phyloP scores from a whole-genome alignment of 2,113 vertebrate genomes.

The Clarias magur region DNA sequence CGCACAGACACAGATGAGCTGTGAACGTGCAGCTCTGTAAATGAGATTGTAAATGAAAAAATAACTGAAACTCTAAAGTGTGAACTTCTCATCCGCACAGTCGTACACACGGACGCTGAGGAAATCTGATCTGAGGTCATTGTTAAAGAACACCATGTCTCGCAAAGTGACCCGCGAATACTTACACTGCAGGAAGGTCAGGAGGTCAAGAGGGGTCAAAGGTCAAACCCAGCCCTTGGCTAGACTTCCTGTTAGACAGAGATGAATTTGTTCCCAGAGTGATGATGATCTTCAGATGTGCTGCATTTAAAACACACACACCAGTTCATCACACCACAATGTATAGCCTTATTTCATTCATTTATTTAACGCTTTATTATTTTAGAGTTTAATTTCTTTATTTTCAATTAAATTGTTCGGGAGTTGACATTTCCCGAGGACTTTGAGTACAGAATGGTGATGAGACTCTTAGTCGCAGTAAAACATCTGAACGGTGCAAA shows the following conservation, averaged over 20 bases:
- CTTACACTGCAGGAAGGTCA: conserved; percentile 28
- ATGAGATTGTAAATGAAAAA: neutral
- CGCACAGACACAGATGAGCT: neutral
- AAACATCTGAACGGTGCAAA: too few relatives aligned
- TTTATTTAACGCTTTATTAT: neutral
- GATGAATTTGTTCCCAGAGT: conserved; percentile 49
- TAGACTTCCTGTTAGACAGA: conserved; percentile 48
- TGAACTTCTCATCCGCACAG: neutral
- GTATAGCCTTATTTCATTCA: neutral
- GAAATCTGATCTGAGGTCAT: conserved; percentile 40
- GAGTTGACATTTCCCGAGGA: too few relatives aligned
- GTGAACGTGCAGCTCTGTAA: neutral
- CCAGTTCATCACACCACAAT: neutral
- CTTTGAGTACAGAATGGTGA: too few relatives aligned
- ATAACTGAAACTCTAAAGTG: neutral
- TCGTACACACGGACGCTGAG: neutral
- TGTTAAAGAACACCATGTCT: conserved; percentile 5
- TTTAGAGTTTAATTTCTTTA: neutral
- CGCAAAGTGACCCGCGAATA: conserved; percentile 4
- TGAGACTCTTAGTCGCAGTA: too few relatives aligned
- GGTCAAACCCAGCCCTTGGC: conserved; percentile 34
- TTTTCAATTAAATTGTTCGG: neutral
- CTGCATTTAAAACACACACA: neutral
- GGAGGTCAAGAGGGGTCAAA: conserved; percentile 39
- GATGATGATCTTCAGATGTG: conserved; percentile 13